Conservation (phyloP, 2,888 invertebrate species). For the Lasioglossum marginatum region DNA sequence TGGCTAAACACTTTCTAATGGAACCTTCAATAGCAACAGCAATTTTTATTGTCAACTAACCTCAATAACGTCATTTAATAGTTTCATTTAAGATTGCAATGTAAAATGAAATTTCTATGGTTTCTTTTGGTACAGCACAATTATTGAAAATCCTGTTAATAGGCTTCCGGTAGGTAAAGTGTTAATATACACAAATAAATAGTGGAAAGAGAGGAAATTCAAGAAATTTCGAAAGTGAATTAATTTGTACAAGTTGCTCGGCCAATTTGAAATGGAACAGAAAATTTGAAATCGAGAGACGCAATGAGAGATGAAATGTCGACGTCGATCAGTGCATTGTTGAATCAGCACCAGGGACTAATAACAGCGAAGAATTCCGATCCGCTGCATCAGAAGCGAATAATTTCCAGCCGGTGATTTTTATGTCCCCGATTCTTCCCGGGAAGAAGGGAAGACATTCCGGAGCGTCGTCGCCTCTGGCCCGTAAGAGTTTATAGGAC, state of each 20-base stretch:
- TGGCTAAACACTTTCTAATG: no score
- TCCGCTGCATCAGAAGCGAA: not conserved
- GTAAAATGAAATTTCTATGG: no score
- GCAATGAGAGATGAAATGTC: not conserved
- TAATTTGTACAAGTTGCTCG: not conserved
- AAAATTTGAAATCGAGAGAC: not conserved
- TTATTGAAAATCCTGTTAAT: no score
- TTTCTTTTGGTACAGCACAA: no score
- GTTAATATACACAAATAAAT: no score
- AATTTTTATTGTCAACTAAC: no score
- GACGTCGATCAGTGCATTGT: not conserved
- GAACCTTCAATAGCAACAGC: no score
- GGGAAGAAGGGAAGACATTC: not conserved
- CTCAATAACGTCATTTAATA: no score
- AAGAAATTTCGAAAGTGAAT: not conserved
- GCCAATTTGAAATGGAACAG: not conserved
- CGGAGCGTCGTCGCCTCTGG: not conserved
- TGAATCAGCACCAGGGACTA: not conserved
- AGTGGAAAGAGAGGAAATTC: no score
- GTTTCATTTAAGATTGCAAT: no score
- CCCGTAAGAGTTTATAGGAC: conserved; percentile 12
- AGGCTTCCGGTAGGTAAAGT: no score
- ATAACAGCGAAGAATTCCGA: not conserved
- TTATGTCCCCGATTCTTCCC: not conserved
- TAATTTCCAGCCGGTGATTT: conserved; percentile 2